phyloP scores from a whole-genome alignment of 2,888 invertebrate species.

The Chorisops tibialis region DNA sequence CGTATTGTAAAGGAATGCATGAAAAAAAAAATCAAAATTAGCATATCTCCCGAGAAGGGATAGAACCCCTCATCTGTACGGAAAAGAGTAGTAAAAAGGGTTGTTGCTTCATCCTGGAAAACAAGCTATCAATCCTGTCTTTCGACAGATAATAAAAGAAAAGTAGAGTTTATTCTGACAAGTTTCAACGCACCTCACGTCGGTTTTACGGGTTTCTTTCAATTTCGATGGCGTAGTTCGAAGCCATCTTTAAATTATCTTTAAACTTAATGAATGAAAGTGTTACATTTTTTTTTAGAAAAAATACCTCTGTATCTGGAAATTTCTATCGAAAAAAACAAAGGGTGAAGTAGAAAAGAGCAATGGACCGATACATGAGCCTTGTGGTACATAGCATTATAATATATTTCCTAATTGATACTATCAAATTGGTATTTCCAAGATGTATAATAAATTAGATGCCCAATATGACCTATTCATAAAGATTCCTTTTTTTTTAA shows the following conservation, averaged over 20 bases:
- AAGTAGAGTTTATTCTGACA: background rate
- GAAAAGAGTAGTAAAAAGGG: conserved; percentile 10
- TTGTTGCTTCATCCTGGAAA: conserved; percentile 16
- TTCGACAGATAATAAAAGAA: conserved; percentile 17
- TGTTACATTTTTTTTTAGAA: background rate
- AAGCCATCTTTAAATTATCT: no score
- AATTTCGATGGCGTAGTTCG: conserved; percentile 2
- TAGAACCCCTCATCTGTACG: conserved; percentile 5
- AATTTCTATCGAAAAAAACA: background rate
- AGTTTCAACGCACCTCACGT: conserved; percentile 12
- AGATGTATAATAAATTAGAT: no score
- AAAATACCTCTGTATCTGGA: background rate
- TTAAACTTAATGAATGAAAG: no score
- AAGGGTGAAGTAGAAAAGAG: conserved; percentile 15
- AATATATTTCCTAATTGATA: no score
- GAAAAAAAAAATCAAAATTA: conserved; percentile 27
- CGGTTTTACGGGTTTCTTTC: conserved; percentile 6
- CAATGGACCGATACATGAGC: conserved; percentile 21
- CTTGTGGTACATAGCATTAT: conserved; percentile 13
- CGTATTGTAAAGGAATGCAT: background rate
- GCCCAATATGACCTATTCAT: no score
- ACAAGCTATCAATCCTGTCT: conserved; percentile 28
- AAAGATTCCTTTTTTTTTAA: no score
- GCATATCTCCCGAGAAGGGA: conserved; percentile 29
- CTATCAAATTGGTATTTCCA: no score